Evolutionary conservation across 2,888 invertebrate genomes (phyloP), one percentile per base, ranked within the genome.

Genomic region (Andrena flavipes): DNA sequence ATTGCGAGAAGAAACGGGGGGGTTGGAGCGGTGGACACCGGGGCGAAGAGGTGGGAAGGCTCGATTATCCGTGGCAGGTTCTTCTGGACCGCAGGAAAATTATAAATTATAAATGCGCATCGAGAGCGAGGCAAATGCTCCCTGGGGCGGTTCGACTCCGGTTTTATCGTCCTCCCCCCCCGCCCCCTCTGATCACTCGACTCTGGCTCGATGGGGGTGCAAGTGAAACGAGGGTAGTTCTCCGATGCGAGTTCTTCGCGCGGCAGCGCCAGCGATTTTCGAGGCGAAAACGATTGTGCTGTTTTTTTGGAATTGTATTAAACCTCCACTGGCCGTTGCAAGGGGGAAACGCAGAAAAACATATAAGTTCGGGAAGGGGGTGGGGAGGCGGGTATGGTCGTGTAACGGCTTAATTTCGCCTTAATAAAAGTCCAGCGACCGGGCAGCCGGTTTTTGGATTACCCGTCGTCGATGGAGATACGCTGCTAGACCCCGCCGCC

Each of bases 381-480:
- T 13, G 51, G 33, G 51, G 33, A 70, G 51, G n/a, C 13, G 51
- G 48, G 42, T 7, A 48, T 48, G 13, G 26, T 23, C 54, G 26
- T 51, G 33, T 77, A 74, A 77, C 77, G 74, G 65, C 63, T 73
- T 60, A 63, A 71, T 78, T 67, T 79, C 65, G 78, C 68, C 77
- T 77, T 82, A 77, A 83, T 83, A 83, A 82, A 82, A 83, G 69
- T 82, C 72, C 51, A 63, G 56, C 33, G n/a, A 35, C 42, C 72
- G 30, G 51, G 42, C 65, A 51, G 49, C 48, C 62, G 69, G 54
- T 82, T 85, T 81, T 87, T 80, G 87, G 88, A 85, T 88, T 87
- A 88, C 80, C 77, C 73, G 79, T 56, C 56, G 81, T 75, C 79
- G 76, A 84, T 75, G 64, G 76, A 77, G 82, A 75, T 77, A 76